Conservation (phyloP, 2,113 vertebrate species). For the Pristiophorus japonicus region DNA sequence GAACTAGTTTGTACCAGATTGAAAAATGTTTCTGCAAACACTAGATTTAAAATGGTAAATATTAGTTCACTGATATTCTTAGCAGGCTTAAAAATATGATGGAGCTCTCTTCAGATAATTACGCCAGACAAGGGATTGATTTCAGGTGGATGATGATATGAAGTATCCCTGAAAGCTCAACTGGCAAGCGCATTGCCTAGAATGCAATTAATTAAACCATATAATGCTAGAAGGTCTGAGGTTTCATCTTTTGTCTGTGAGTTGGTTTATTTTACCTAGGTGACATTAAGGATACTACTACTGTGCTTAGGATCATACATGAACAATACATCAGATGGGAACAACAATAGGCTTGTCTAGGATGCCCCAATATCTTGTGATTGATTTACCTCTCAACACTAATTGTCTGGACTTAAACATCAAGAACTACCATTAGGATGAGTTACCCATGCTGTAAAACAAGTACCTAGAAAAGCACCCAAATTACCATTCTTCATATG, state of each 20-base stretch:
- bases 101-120: not conserved
- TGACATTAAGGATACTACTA: not conserved
- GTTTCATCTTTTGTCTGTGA: not conserved
- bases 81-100: not conserved
- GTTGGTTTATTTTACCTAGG: not conserved
- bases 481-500: not conserved
- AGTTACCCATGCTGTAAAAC: not conserved
- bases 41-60: constrained; percentile 55
- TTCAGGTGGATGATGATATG: not conserved
- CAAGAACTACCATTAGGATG: not conserved
- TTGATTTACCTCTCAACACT: not conserved
- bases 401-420: not conserved
- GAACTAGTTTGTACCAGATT: constrained; percentile 72
- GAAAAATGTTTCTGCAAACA: constrained; percentile 80
- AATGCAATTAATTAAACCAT: not conserved
- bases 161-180: not conserved
- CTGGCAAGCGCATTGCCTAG: not conserved
- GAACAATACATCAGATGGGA: not conserved
- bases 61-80: not conserved
- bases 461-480: not conserved
- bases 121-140: not conserved
- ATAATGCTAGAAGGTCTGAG: not conserved
- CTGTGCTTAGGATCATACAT: not conserved
- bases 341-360: not conserved
- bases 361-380: not conserved